Evolutionary conservation across 2,888 invertebrate species (phyloP).

Genomic region (Tinea pellionella): DNA sequence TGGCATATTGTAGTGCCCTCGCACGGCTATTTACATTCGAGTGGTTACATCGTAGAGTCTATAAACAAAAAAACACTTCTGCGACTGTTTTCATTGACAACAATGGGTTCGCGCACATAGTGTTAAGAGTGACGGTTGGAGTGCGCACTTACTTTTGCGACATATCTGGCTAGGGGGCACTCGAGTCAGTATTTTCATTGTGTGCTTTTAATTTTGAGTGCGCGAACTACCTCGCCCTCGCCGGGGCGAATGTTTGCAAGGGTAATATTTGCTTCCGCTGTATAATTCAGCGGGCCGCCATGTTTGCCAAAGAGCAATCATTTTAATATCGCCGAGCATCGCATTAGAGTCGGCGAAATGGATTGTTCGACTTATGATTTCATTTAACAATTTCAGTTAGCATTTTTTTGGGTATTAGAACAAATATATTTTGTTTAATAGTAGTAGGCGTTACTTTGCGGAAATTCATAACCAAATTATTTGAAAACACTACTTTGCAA

Average conservation of each 20-base stretch:
- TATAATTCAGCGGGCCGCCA: slow-evolving; percentile 73
- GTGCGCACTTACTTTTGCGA: slow-evolving; percentile 65
- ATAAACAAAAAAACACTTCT: slow-evolving; percentile 68
- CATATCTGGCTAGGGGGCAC: slow-evolving; percentile 42
- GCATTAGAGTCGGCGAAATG: slow-evolving; percentile 38
- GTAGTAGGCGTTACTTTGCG: no score
- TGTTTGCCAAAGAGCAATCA: slow-evolving; percentile 74
- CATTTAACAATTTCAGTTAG: slow-evolving; percentile 49
- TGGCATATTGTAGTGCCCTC: slow-evolving; percentile 4
- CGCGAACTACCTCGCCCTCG: slow-evolving; percentile 72
- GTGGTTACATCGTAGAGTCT: slow-evolving; percentile 64
- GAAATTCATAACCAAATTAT: no score
- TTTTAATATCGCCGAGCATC: slow-evolving; percentile 72
- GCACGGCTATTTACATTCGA: slow-evolving; percentile 59
- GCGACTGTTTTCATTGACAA: slow-evolving; percentile 66
- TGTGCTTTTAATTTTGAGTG: slow-evolving; percentile 75
- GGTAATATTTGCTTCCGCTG: slow-evolving; percentile 73
- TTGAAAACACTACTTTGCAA: no score
- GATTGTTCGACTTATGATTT: slow-evolving; percentile 46
- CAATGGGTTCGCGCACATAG: slow-evolving; percentile 46
- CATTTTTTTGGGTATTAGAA: neutral
- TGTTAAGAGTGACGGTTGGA: slow-evolving; percentile 52
- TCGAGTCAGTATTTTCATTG: slow-evolving; percentile 70
- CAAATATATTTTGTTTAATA: no score
- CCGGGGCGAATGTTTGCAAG: slow-evolving; percentile 69